phyloP scores from a whole-genome alignment of 2,113 vertebrate species.

The Vombatus ursinus region DNA sequence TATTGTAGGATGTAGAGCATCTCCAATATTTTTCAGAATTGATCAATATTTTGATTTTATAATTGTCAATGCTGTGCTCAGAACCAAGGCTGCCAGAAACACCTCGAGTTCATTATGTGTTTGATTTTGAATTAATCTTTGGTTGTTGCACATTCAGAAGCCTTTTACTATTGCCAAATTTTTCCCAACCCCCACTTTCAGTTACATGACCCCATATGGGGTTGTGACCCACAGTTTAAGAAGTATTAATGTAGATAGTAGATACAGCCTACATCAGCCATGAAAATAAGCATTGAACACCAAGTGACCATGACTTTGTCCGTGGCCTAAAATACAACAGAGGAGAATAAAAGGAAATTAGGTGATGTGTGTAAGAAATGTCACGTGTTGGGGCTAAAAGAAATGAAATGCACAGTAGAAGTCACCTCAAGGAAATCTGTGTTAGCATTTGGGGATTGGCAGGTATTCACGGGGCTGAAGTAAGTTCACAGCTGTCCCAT shows the following conservation, averaged over 20 bases:
- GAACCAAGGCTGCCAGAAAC: too few relatives aligned
- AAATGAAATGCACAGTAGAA: background rate
- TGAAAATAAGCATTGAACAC: slow-evolving; percentile 17
- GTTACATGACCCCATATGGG: too few relatives aligned
- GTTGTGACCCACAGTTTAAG: too few relatives aligned
- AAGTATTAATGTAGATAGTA: slow-evolving; percentile 16
- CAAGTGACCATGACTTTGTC: slow-evolving; percentile 31
- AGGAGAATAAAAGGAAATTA: slow-evolving; percentile 17
- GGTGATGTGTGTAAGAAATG: slow-evolving; percentile 7
- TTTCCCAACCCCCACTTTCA: too few relatives aligned
- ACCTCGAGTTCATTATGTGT: too few relatives aligned
- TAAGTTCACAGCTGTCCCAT: background rate
- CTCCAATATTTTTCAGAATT: too few relatives aligned
- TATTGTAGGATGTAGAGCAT: too few relatives aligned
- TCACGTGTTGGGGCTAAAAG: slow-evolving; percentile 18
- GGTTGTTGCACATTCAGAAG: too few relatives aligned
- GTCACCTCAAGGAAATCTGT: background rate
- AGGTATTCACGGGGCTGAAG: background rate
- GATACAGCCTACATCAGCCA: slow-evolving; percentile 26
- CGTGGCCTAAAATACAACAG: slow-evolving; percentile 11
- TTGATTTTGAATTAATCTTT: too few relatives aligned
- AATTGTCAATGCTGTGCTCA: too few relatives aligned
- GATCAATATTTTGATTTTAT: too few relatives aligned
- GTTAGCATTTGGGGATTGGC: background rate
- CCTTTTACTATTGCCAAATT: too few relatives aligned